Evolutionary conservation across 2,888 invertebrate genomes (phyloP), one percentile per base, ranked within the genome.

Genomic region (Epirrita christyi): DNA sequence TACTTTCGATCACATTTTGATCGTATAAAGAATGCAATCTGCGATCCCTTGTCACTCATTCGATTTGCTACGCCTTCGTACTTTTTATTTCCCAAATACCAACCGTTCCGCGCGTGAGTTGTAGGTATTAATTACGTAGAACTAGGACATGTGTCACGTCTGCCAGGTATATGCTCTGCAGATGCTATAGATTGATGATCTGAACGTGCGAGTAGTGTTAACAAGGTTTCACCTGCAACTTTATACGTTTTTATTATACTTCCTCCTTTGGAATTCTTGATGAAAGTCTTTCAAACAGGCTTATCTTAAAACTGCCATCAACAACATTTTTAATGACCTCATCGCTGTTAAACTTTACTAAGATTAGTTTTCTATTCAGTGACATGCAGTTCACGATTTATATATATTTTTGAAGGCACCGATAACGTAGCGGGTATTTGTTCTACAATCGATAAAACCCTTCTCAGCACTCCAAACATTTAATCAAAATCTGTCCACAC

Each of bases 81-180:
- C 51, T 42, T 28, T 57, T 53, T 53, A 53, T 48, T 52, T 52
- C 43, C 40, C 15, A 36, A 57, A 56, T 56, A 52, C 51, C 52
- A 41, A 41, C 21, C 41, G 49, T 49, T 41, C 45, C 49, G 49
- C 34, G 38, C 46, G 46, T 41, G 49, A 59, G 34, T 45, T 46
- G 48, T 51, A 46, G 46, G 53, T 46, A 59, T 46, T 55, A 51
- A 28, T 59, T 55, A 52, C 43, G 42, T 15, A 14, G 44, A 61
- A 58, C 46, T 61, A 56, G 45, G 55, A 52, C 52, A 57, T 38
- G 59, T 61, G 64, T 56, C 59, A 47, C 56, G 51, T 61, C 56
- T 59, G 41, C 41, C 58, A 37, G 61, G 54, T 59, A 61, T 55
- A 44, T 57, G 45, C 44, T 59, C 48, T 55, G 44, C 40, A 48